Base-by-base conservation (phyloP, 2,797 vertebrate genomes). In the Dryobates pubescens region DNA sequence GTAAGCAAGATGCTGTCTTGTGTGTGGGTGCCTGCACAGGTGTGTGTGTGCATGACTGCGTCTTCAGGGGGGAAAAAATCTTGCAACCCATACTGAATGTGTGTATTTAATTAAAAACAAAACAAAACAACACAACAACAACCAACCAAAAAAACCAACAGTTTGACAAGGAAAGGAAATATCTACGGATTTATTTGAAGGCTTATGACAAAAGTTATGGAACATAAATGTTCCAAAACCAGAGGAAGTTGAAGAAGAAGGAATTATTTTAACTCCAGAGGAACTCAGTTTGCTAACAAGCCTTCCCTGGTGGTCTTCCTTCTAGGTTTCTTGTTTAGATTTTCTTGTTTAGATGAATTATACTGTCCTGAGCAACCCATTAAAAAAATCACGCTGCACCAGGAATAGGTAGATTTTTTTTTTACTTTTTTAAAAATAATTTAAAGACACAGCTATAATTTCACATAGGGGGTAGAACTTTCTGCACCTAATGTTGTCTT, bases 131-230 rank as follows among this genome's bases (percentile, higher is more conserved):
- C 34, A 36, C 34, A 23, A 3, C 12, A 41, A 41, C 16, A 16
- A 41, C 41, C 15, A 43, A 43, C 16, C 41, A 7, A 43, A 15
- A 15, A 43, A 43, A 7, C 5, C 6, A 17, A 16, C 16, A 92
- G 16, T 49, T 90, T 95, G 93, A 88, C 81, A 94, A 92, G 80
- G 89, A 84, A 96, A 61, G 53, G 62, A 81, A 73, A 43, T 75
- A 77, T 93, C 74, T 93, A 51, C 82, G 93, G 96, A 96, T 96
- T 96, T 94, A 94, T 95, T 86, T 95, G 90, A 92, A 95, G 47
- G 7, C 76, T 38, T 80, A 34, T 93, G 82, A 96, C 87, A 96
- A 94, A 96, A 96, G 91, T 89, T 90, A 94, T 1, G 3, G 74
- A 92, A 91, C 34, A 71, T 81, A 85, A 93, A 82, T 38, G 49